Percentiles rank a stretch among this genome's conserved stretches.
These are phyloP conservation scores for Mionectes macconnelli DNA, from an alignment of 2,113 vertebrate species.

Conservation along the genomic window DNA sequence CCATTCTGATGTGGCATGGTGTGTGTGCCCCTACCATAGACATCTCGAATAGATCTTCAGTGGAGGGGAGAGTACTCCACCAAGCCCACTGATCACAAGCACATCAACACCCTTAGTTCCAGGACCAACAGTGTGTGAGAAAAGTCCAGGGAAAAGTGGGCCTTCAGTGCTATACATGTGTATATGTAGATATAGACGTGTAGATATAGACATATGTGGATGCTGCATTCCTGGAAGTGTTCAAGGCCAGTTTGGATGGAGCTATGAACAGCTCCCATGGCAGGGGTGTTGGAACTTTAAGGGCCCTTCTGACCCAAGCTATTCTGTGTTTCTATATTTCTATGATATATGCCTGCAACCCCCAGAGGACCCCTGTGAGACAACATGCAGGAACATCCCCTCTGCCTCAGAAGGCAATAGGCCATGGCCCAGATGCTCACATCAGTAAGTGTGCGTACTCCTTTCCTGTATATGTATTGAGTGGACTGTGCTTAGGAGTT, in stretches of 20 bases:
- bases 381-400: not conserved
- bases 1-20: not conserved
- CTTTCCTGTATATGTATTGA: not conserved
- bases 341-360: not conserved
- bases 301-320: not conserved
- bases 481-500: not conserved
- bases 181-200: not conserved
- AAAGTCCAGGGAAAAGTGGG: not conserved
- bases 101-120: not conserved
- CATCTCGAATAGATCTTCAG: not conserved
- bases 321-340: not conserved
- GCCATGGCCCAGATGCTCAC: rapidly evolving
- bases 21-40: not conserved
- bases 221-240: not conserved
- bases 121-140: not conserved
- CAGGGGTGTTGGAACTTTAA: not conserved
- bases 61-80: not conserved
- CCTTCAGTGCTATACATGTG: not conserved
- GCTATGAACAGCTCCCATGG: not conserved
- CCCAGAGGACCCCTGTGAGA: rapidly evolving
- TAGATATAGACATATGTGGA: no score
- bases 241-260: not conserved
- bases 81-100: not conserved
- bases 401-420: not conserved
- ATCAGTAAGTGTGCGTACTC: rapidly evolving